Conservation (phyloP, 2,888 invertebrate species). For the Agelastica alni region DNA sequence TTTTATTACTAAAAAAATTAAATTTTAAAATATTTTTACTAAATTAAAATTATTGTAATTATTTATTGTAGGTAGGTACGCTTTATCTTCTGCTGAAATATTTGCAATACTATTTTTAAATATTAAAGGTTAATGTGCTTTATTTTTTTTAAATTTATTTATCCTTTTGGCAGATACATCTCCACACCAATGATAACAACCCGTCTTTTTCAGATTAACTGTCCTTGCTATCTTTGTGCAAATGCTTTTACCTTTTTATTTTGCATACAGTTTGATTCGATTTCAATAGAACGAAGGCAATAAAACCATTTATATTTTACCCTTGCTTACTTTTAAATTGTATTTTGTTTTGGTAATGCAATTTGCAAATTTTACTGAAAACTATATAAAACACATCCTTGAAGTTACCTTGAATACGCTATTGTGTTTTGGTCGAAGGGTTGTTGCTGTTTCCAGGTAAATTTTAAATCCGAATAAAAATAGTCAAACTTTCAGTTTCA, state of each 20-base stretch:
- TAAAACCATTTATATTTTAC: constrained; percentile 42
- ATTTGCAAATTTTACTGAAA: constrained; percentile 2
- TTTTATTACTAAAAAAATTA: too few relatives aligned
- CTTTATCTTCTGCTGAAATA: too few relatives aligned
- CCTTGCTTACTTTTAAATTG: constrained; percentile 9
- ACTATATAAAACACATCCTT: not conserved
- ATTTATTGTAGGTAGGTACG: too few relatives aligned
- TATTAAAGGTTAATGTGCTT: constrained; percentile 2
- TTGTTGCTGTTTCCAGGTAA: too few relatives aligned
- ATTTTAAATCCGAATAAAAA: too few relatives aligned
- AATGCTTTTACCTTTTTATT: constrained; percentile 33
- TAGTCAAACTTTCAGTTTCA: too few relatives aligned
- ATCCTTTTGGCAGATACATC: not conserved
- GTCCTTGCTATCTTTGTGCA: constrained; percentile 43
- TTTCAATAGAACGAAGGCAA: constrained; percentile 36
- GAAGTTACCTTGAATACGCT: too few relatives aligned
- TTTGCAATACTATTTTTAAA: too few relatives aligned
- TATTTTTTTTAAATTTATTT: not conserved
- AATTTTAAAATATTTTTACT: too few relatives aligned
- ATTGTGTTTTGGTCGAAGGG: too few relatives aligned
- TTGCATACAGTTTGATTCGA: constrained; percentile 32
- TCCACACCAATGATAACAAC: constrained; percentile 1
- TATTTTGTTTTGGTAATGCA: constrained; percentile 1
- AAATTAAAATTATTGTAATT: too few relatives aligned
- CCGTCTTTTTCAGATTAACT: too few relatives aligned